Conservation (phyloP, 2,888 invertebrate genomes). For the Hetaerina titia region DNA sequence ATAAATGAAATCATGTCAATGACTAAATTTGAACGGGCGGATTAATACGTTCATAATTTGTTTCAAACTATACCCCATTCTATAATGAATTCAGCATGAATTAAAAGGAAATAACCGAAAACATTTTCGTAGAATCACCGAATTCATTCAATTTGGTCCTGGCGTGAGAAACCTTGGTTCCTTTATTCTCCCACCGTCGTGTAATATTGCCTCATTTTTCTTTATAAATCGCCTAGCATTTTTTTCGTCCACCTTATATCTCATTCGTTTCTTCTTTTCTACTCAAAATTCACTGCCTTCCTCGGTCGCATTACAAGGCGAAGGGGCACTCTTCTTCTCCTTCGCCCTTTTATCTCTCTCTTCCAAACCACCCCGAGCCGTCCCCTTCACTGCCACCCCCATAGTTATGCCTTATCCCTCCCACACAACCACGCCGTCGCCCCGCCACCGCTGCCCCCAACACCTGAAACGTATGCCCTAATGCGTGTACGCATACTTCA, state of each 20-base stretch:
- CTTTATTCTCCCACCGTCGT: not conserved
- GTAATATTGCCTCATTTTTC: slow-evolving; percentile 52
- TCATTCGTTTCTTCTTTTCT: slow-evolving; percentile 2
- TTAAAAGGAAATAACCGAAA: slow-evolving; percentile 20
- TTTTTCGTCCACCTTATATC: slow-evolving; percentile 27
- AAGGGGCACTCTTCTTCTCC: not conserved
- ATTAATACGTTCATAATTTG: not conserved
- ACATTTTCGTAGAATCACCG: not conserved
- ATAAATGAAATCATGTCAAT: slow-evolving; percentile 15
- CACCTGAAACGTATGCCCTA: slow-evolving; percentile 67
- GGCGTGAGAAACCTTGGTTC: not conserved
- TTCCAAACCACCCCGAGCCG: not conserved
- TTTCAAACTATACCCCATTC: not conserved
- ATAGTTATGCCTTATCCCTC: not conserved
- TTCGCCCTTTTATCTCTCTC: not conserved
- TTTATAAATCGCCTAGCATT: slow-evolving; percentile 9
- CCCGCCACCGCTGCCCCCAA: slow-evolving; percentile 28
- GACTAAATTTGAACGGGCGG: not conserved
- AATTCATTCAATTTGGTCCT: slow-evolving; percentile 30
- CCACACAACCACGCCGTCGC: not conserved
- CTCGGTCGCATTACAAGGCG: slow-evolving; percentile 4
- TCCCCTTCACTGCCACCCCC: not conserved
- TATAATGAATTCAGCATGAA: not conserved
- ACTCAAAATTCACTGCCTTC: slow-evolving; percentile 36
- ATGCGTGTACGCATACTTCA: slow-evolving; percentile 67